These are phyloP conservation scores for Euura saliciscinereae DNA, from an alignment of 1,140 invertebrate genomes.

Conservation along the genomic window DNA sequence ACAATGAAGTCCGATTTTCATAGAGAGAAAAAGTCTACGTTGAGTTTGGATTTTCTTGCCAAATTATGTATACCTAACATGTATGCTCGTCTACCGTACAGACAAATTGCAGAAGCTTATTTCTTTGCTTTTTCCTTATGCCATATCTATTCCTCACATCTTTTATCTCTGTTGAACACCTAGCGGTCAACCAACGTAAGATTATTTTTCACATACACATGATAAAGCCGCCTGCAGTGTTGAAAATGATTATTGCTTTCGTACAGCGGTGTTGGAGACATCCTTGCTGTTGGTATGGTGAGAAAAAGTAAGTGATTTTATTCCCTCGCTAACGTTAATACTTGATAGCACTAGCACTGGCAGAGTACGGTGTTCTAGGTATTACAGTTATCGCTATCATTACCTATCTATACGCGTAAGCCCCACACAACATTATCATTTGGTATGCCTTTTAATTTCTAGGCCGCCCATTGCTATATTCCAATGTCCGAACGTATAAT, in stretches of 20 bases:
- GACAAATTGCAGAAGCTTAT: background rate
- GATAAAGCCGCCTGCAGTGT: background rate
- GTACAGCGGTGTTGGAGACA: background rate
- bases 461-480: background rate
- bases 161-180: background rate
- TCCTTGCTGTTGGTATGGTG: background rate
- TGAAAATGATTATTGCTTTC: constrained; percentile 6
- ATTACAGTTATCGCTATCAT: background rate
- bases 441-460: background rate
- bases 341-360: background rate
- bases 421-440: background rate
- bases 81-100: background rate
- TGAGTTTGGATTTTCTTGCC: too few species aligned
- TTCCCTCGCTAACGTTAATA: background rate
- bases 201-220: background rate
- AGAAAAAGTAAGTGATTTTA: background rate
- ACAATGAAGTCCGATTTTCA: too few species aligned
- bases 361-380: background rate
- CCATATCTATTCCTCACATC: too few species aligned
- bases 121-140: background rate
- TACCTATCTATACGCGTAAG: background rate
- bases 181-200: background rate
- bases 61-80: background rate
- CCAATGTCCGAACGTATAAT: background rate
- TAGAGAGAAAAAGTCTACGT: too few species aligned